Conservation (phyloP, 2,797 vertebrate species). For the Cyclopterus lumpus region DNA sequence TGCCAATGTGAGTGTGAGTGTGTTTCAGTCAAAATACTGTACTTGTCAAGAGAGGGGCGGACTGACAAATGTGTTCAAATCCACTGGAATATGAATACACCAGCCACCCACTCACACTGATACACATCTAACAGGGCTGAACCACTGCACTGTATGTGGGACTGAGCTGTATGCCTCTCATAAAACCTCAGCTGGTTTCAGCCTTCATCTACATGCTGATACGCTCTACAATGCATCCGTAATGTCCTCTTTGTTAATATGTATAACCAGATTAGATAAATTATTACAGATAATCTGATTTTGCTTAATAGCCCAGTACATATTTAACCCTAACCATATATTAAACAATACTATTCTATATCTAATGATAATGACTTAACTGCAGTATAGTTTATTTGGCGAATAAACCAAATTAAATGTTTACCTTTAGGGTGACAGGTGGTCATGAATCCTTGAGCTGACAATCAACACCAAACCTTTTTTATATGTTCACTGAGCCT, state of each 20-base stretch:
- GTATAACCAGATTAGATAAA: slow-evolving; percentile 46
- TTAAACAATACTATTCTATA: slow-evolving; percentile 54
- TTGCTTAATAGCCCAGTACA: slow-evolving; percentile 57
- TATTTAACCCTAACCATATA: slow-evolving; percentile 55
- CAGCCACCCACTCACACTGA: slow-evolving; percentile 61
- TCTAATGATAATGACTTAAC: slow-evolving; percentile 49
- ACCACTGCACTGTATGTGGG: slow-evolving; percentile 68
- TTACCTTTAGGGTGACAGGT: slow-evolving; percentile 66
- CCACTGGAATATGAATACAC: slow-evolving; percentile 63
- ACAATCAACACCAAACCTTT: slow-evolving; percentile 67
- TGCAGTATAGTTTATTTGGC: slow-evolving; percentile 36
- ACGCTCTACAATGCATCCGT: slow-evolving; percentile 40
- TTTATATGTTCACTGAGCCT: slow-evolving; percentile 44
- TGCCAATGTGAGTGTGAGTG: slow-evolving; percentile 24
- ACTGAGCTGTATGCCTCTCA: slow-evolving; percentile 56
- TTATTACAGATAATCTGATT: slow-evolving; percentile 58
- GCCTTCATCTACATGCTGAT: slow-evolving; percentile 57
- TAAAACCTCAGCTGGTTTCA: slow-evolving; percentile 61
- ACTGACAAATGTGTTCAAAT: slow-evolving; percentile 62
- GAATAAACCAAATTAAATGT: slow-evolving; percentile 62
- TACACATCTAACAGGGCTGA: slow-evolving; percentile 65
- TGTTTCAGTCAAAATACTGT: slow-evolving; percentile 50
- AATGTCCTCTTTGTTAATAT: slow-evolving; percentile 53
- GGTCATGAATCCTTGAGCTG: slow-evolving; percentile 65
- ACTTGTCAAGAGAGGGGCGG: slow-evolving; percentile 49